Percentiles rank a stretch among this genome's conserved stretches.
These are phyloP conservation scores for Alsophila aescularia DNA, from an alignment of 2,888 invertebrate genomes.

Conservation along the genomic window DNA sequence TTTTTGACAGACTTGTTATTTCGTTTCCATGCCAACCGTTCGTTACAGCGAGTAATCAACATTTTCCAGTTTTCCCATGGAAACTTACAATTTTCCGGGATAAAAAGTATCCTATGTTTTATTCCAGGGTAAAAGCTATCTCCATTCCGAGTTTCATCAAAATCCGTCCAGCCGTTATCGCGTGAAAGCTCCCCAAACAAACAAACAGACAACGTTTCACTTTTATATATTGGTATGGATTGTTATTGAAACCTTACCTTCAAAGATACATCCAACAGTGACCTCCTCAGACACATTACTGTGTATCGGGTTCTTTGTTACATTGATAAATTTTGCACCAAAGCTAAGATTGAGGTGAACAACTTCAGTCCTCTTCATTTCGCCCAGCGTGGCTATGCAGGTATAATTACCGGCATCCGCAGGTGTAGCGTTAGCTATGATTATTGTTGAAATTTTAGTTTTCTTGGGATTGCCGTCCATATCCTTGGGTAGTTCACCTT, in stretches of 20 bases:
- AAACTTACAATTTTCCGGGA: too few relatives aligned
- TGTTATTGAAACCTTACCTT: conserved; percentile 55
- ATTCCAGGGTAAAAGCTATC: too few relatives aligned
- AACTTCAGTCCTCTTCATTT: conserved; percentile 34
- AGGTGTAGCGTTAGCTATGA: conserved; percentile 53
- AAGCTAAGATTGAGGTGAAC: conserved; percentile 59
- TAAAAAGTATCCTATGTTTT: too few relatives aligned
- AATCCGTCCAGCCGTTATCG: too few relatives aligned
- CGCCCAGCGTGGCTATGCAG: conserved; percentile 52
- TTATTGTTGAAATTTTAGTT: conserved; percentile 53
- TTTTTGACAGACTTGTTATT: too few relatives aligned
- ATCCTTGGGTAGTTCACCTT: conserved; percentile 46
- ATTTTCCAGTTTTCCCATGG: too few relatives aligned
- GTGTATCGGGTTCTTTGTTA: conserved; percentile 50
- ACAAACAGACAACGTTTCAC: too few relatives aligned
- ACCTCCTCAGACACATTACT: conserved; percentile 53
- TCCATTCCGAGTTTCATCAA: too few relatives aligned
- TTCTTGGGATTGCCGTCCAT: conserved; percentile 53
- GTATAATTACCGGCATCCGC: conserved; percentile 68
- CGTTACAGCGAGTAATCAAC: too few relatives aligned
- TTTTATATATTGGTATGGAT: too few relatives aligned
- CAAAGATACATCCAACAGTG: conserved; percentile 64
- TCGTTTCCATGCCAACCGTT: too few relatives aligned
- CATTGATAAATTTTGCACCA: conserved; percentile 50
- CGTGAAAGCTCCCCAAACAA: too few relatives aligned